Evolutionary conservation across 2,113 vertebrate genomes (phyloP), one percentile per base, ranked within the genome.

Genomic region (Empidonax alnorum): DNA sequence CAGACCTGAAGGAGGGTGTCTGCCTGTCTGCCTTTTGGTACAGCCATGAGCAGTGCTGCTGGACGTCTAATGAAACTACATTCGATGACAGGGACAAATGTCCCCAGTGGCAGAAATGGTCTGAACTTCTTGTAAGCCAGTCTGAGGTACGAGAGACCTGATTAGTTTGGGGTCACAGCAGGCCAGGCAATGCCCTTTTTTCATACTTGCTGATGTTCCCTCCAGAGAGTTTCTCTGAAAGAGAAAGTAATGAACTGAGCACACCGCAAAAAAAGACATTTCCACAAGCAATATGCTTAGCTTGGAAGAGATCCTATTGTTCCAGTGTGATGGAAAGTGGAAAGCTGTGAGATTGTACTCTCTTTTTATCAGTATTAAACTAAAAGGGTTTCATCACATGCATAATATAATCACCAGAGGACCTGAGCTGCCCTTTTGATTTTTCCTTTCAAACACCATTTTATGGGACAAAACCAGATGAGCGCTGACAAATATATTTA

Each of bases 41-140:
- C 97, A 99, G 99, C 97, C 99, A 99, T 0, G 99, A 99, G 95
- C 99, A 99, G 96, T 99, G 99, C 97, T 99, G 99, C 98, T 99
- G 99, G 99, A 99, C 99, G 0, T 99, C 99, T 47, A 99, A 99
- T 3, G 99, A 99, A 97, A 99, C 99, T 0, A 99, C 99, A 2
- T 99, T 99, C 3, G 99, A 99, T 30, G 99, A 99, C 97, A 97
- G 99, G 37, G 99, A 99, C 98, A 99, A 99, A 94, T 99, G 99
- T 97, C 99, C 99, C 9, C 98, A 99, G 97, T 99, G 99, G 99
- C 99, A 99, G 98, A 99, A 99, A 88, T 99, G 99, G 99, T 99
- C 99, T 1, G 99, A 99, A 93, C 98, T 99, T 41, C 98, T 99
- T 96, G 99, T 99, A 8, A 98, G 98, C 58, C 97, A 98, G 88